Conservation (phyloP, 2,888 invertebrate genomes). For the Tryphoninae sp. region DNA sequence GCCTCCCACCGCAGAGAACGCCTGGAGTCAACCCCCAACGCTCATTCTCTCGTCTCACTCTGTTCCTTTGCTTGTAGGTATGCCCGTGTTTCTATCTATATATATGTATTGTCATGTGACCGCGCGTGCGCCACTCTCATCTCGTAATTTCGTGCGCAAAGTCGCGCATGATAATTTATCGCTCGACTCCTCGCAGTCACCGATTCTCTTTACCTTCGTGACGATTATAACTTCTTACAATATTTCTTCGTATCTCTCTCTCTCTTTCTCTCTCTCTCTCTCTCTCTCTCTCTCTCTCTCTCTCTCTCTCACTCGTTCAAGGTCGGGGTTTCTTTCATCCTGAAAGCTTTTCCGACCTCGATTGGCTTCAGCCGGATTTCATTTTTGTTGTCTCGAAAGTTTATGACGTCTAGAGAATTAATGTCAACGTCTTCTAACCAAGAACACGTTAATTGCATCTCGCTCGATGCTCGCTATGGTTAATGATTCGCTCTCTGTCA, state of each 20-base stretch:
- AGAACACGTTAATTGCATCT: constrained; percentile 30
- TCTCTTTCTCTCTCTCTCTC: no score
- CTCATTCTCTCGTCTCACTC: constrained; percentile 45
- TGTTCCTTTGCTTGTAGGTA: background rate
- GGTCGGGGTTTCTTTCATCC: constrained; percentile 24
- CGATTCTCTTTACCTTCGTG: constrained; percentile 22
- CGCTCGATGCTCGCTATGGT: constrained; percentile 9
- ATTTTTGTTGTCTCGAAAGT: background rate
- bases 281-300: constrained; percentile 6
- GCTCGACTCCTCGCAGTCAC: constrained; percentile 63
- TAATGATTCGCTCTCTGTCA: constrained; percentile 32
- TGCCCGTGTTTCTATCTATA: constrained; percentile 9
- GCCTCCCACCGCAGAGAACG: constrained; percentile 67
- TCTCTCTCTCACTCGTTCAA: constrained; percentile 13
- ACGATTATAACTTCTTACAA: constrained; percentile 31
- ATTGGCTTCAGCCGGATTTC: background rate
- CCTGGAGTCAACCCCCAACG: constrained; percentile 66
- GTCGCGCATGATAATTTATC: constrained; percentile 73
- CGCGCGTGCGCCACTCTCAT: constrained; percentile 55
- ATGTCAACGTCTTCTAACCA: constrained; percentile 12
- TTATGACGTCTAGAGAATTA: background rate
- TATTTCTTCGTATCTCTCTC: constrained; percentile 28
- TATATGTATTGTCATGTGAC: constrained; percentile 35
- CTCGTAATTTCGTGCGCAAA: constrained; percentile 53
- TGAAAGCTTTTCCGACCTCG: background rate